Evolutionary conservation across 2,888 invertebrate species (phyloP).

Genomic region (Parascotia fuliginaria): DNA sequence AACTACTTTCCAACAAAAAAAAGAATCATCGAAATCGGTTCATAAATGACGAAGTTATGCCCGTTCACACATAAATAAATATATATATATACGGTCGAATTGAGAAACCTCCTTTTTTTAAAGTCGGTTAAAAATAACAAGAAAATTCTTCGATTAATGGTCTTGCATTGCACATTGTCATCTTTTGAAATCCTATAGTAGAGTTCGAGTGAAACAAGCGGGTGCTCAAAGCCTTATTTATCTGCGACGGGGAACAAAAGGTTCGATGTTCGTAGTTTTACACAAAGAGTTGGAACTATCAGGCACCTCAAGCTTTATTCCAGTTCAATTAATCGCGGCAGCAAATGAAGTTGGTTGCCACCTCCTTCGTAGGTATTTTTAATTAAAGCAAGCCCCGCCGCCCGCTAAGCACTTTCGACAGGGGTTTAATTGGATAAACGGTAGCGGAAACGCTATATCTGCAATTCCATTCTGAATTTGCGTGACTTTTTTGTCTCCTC

Average conservation of each 20-base stretch:
- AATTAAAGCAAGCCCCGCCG: slow-evolving; percentile 61
- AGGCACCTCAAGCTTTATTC: slow-evolving; percentile 55
- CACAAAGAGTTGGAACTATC: slow-evolving; percentile 38
- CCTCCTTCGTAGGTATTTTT: slow-evolving; percentile 70
- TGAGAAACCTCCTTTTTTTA: no score
- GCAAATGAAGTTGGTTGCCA: slow-evolving; percentile 64
- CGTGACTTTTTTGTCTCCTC: no score
- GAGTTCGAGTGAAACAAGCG: neutral
- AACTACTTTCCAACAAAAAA: no score
- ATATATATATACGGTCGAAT: no score
- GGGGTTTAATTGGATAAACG: slow-evolving; percentile 12
- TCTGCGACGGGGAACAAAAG: slow-evolving; percentile 26
- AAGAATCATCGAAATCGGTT: no score
- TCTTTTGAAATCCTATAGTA: neutral
- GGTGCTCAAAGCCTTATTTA: slow-evolving; percentile 29
- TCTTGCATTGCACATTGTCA: neutral
- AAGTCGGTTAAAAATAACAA: no score
- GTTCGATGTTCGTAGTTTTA: slow-evolving; percentile 15
- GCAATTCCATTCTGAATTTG: neutral
- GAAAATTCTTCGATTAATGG: no score
- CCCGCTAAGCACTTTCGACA: slow-evolving; percentile 43
- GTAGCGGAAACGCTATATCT: slow-evolving; percentile 13
- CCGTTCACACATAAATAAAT: no score
- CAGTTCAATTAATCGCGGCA: slow-evolving; percentile 64
- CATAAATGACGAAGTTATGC: no score